Conservation (phyloP, 2,888 invertebrate species). For the Mythimna pallens region DNA sequence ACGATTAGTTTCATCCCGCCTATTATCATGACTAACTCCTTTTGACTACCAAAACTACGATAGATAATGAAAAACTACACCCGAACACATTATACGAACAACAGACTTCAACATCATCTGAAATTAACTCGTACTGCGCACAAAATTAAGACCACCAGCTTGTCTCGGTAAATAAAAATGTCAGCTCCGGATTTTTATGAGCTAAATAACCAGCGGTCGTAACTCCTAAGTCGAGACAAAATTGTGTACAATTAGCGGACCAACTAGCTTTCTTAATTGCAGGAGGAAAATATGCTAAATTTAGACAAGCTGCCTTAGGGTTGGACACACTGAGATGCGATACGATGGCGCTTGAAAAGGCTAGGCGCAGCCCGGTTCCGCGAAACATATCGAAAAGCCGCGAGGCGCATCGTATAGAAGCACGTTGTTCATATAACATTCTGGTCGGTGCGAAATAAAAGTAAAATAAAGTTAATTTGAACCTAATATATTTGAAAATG, state of each 20-base stretch:
- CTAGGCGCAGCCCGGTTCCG: neutral
- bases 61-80: neutral
- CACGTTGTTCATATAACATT: no score
- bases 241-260: conserved; percentile 69
- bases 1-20: no score
- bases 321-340: neutral
- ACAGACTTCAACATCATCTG: neutral
- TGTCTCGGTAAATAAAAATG: conserved; percentile 37
- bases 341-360: neutral
- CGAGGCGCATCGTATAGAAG: neutral
- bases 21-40: no score
- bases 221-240: conserved; percentile 58
- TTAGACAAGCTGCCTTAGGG: conserved; percentile 60
- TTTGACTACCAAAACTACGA: no score
- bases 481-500: no score
- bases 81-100: conserved; percentile 6
- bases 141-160: conserved; percentile 16
- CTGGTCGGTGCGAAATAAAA: no score
- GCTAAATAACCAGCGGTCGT: conserved; percentile 40
- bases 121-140: conserved; percentile 9
- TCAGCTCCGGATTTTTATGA: conserved; percentile 37
- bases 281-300: conserved; percentile 72
- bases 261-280: conserved; percentile 68
- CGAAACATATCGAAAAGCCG: neutral
- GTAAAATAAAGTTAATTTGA: no score